A percentile compares a stretch with the other conserved stretches of the same genome.
These are phyloP conservation scores for Steinernema khuongi DNA, from an alignment of 1,140 invertebrate species.

Conservation along the genomic window DNA sequence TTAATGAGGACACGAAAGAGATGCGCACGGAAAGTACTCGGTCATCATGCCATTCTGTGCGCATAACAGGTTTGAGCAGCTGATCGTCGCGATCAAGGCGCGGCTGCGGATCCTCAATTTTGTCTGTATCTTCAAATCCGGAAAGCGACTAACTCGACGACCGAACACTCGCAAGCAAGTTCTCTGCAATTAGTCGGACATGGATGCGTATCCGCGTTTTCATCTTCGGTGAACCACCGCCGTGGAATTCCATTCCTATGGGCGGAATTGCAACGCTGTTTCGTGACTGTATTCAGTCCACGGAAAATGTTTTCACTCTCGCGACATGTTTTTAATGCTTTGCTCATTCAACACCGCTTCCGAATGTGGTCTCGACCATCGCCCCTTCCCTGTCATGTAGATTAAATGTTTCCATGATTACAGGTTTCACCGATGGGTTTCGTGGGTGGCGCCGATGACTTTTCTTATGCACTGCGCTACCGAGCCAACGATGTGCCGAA, in stretches of 20 bases:
- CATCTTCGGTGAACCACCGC: too few species aligned
- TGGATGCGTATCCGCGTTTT: too few species aligned
- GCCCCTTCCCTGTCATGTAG: neutral
- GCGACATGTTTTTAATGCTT: too few species aligned
- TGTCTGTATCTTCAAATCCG: too few species aligned
- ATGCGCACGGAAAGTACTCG: neutral
- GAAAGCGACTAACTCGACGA: too few species aligned
- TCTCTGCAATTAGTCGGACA: too few species aligned
- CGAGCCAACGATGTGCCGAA: slow-evolving; percentile 33
- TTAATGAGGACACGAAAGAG: neutral
- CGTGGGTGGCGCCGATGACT: slow-evolving; percentile 6
- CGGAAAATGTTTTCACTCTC: too few species aligned
- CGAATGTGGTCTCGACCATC: neutral
- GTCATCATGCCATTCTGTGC: neutral
- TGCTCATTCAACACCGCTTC: neutral
- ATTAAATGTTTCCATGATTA: neutral
- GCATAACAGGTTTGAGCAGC: neutral
- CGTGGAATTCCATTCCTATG: too few species aligned
- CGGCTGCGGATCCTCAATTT: neutral
- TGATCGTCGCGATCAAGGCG: too few species aligned
- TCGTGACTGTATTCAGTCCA: too few species aligned
- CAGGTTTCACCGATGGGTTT: slow-evolving; percentile 9
- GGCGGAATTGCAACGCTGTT: too few species aligned
- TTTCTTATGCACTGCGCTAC: slow-evolving; percentile 13
- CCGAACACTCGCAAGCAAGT: too few species aligned